Base-by-base conservation (phyloP, 2,797 vertebrate species). In the Rhynchotus rufescens region DNA sequence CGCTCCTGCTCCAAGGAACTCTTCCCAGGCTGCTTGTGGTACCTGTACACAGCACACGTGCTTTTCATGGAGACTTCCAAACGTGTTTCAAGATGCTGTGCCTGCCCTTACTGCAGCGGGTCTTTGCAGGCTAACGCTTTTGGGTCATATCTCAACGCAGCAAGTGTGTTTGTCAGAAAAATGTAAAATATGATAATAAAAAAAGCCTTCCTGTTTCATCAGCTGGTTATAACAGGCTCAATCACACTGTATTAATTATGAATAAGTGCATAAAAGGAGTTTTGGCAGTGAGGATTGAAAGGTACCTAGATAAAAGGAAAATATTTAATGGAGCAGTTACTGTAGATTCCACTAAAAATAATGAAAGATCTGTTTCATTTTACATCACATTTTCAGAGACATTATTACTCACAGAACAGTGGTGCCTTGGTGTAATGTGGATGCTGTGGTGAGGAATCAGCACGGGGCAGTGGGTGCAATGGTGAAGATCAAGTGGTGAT, bases 381-480 rank as follows among this genome's bases (percentile, higher is more conserved):
- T 51, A 44, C 80, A 82, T 49, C 62, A 73, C 44, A 10, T 94
- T 93, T 91, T 76, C 90, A 20, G 56, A 62, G 61, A 38, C 78
- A 47, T 30, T 64, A 62, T 83, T 76, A 34, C 51, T 88, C 80
- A 59, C 2, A 1, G 73, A 59, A 12, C 91, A 82, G 93, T 77
- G 75, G 79, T 66, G 94, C 40, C 79, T 80, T 86, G 73, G 90
- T 73, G 9, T 89, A 54, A 88, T n/a, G 88, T 30, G 16, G 88
- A 13, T 8, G 2, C 12, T 17, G 84, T 80, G 90, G 85, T 54
- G 94, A 90, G 69, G 61, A 57, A 79, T 89, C 95, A 93, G 93
- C 94, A 81, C 90, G 64, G 42, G 42, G 42, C 42, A 17, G 16
- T 17, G 42, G 42, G 42, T 17, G 42, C 42, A 40, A 40, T 40